These are phyloP conservation scores for Protobothrops flavoviridis DNA, from an alignment of 2,113 vertebrate genomes.

Conservation along the genomic window DNA sequence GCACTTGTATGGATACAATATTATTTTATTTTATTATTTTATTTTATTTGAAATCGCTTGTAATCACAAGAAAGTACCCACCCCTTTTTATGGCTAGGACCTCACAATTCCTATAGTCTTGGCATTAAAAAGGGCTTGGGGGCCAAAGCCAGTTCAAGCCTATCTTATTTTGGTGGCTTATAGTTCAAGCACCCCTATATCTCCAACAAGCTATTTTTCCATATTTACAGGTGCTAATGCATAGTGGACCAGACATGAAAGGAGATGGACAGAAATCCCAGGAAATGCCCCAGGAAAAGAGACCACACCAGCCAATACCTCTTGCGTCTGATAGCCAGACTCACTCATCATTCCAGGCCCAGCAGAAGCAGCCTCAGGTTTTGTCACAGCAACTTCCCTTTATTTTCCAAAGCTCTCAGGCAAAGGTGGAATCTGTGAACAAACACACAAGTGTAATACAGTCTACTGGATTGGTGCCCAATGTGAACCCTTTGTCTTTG, in stretches of 20 bases:
- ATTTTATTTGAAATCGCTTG: background rate
- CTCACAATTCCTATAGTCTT: background rate
- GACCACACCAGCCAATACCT: constrained; percentile 80
- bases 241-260: constrained; percentile 77
- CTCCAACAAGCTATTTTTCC: background rate
- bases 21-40: constrained; percentile 2
- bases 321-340: constrained; percentile 76
- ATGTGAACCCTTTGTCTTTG: constrained; percentile 82
- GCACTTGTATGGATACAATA: background rate
- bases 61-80: background rate
- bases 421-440: constrained; percentile 84
- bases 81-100: background rate
- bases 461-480: constrained; percentile 82
- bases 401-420: constrained; percentile 83
- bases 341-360: constrained; percentile 78
- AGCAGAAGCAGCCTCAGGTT: constrained; percentile 80
- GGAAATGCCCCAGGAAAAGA: constrained; percentile 78
- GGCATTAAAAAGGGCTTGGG: background rate
- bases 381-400: constrained; percentile 81
- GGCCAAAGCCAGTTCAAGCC: background rate
- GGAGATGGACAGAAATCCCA: constrained; percentile 71
- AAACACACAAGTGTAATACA: constrained; percentile 93
- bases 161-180: background rate
- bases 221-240: constrained; percentile 80
- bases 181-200: background rate